Base-by-base conservation (phyloP, 2,113 vertebrate genomes). In the Tyrannus savana region DNA sequence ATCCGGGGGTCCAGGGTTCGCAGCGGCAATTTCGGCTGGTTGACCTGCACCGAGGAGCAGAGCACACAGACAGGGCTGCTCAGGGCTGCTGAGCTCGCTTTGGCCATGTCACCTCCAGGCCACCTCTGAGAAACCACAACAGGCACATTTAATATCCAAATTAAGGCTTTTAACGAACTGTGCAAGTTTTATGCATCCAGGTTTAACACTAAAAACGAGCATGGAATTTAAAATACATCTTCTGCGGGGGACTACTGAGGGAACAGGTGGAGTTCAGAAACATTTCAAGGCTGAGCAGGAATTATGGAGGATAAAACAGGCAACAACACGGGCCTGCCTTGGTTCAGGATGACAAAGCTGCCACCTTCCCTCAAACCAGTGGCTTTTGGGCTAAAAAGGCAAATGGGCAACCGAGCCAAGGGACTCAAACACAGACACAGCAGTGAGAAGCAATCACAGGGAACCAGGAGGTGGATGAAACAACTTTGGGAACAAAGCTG, bases 1-100 rank as follows among this genome's bases (percentile, higher is more conserved):
- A 99, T 98, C 76, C 99, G 98, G 91, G 99, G 96, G 91, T 99
- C 99, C 93, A 98, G 98, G 22, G 97, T 97, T 80, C 99, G 96
- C 66, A 98, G 93, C 0, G 99, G 98, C 97, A 99, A 60, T 95
- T 99, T 99, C 6, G 98, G 99, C 97, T 99, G 99, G 95, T 98
- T 99, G 75, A 99, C 99, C 99, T 99, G 98, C 25, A 82, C 17
- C 12, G 31, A 17, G 89, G 94, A 55, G 68, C 67, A 58, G 93
- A 95, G 84, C 35, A 89, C 30, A 84, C 37, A 22, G 4, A 85
- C 9, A 44, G 17, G 18, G 4, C 42, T 24, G 37, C 28, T 97
- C 75, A 96, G 92, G 1, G 47, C 4, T 7, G 60, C 60, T n/a
- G 59, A 16, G 46, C 63, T 17, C 7, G 46, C 55, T 9, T 3